phyloP scores from a whole-genome alignment of 1,140 invertebrate genomes.

The Anthonomus grandis region DNA sequence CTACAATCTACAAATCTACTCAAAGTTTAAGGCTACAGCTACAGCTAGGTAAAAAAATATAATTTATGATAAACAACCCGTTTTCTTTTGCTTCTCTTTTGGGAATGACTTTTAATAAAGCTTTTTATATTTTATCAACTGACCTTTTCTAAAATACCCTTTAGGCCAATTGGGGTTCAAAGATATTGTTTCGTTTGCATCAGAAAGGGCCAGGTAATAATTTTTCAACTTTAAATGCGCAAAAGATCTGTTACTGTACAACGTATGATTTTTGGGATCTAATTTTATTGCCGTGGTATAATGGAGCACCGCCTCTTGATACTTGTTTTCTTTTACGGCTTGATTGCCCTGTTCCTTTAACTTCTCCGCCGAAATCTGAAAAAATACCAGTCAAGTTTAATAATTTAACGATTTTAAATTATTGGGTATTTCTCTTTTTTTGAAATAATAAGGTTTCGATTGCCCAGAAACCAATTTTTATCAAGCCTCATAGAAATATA shows the following conservation, averaged over 20 bases:
- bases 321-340: constrained; percentile 69
- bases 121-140: not conserved
- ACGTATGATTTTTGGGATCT: constrained; percentile 65
- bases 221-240: constrained; percentile 76
- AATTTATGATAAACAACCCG: no score
- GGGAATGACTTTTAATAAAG: not conserved
- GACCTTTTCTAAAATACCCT: constrained; percentile 75
- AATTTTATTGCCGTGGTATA: constrained; percentile 77
- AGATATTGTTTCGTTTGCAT: constrained; percentile 71
- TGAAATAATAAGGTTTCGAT: no score
- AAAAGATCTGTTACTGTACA: constrained; percentile 77
- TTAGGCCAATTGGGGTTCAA: constrained; percentile 78
- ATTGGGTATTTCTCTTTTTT: no score
- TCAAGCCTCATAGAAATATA: no score
- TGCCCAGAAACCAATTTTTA: no score
- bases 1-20: no score
- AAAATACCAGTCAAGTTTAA: not conserved
- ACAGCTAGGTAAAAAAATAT: no score
- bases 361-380: constrained; percentile 36
- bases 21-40: no score
- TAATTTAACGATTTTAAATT: not conserved
- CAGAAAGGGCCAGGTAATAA: constrained; percentile 71
- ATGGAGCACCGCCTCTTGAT: constrained; percentile 72
- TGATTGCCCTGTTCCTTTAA: constrained; percentile 74
- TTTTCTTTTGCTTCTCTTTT: no score